These are phyloP conservation scores for Sarcophaga peregrina DNA, from an alignment of 1,140 invertebrate species.

Conservation along the genomic window DNA sequence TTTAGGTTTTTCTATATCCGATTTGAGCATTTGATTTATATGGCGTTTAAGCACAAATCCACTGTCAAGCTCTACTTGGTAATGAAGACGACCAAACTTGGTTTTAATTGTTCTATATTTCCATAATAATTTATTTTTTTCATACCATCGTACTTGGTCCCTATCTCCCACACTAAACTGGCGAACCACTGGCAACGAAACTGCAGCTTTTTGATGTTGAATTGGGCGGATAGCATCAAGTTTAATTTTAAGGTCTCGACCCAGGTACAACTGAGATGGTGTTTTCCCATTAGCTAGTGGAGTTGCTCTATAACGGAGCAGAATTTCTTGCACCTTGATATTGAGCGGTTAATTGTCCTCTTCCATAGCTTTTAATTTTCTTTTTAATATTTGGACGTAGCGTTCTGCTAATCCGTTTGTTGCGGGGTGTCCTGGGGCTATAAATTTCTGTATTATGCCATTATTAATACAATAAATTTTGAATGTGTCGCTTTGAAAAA, in stretches of 20 bases:
- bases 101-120: background rate
- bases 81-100: background rate
- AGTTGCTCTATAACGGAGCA: conserved; percentile 39
- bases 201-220: background rate
- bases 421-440: background rate
- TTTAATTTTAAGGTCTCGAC: conserved; percentile 12
- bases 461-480: background rate
- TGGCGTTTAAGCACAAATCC: background rate
- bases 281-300: conserved; percentile 36
- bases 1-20: background rate
- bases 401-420: conserved; percentile 17
- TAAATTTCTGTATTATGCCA: background rate
- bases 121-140: background rate
- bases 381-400: no score
- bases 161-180: background rate
- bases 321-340: conserved; percentile 36
- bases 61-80: background rate
- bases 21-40: conserved; percentile 12
- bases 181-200: background rate
- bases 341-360: background rate
- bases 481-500: conserved; percentile 10
- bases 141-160: conserved; percentile 19
- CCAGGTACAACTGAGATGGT: background rate
- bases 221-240: conserved; percentile 6
- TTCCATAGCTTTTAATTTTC: conserved; percentile 29